Evolutionary conservation across 2,888 invertebrate species (phyloP), one percentile per base, ranked within the genome.

Genomic region (Cheilosia soror): DNA sequence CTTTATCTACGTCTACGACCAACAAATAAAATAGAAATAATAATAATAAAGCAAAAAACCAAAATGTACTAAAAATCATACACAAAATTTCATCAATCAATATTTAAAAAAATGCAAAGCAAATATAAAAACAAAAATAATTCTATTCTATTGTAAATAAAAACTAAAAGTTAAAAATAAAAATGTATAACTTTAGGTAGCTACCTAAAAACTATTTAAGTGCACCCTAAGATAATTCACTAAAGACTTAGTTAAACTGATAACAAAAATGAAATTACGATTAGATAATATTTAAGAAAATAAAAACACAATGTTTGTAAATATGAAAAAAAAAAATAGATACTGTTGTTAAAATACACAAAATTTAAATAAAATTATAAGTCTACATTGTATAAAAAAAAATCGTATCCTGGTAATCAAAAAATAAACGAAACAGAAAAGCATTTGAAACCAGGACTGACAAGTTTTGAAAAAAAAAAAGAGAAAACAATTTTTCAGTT

Each of bases 41-140:
- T 11, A 53, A 62, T 49, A 15, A 37, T 37, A 66, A 40, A 20
- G 80, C 72, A 87, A 40, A 87, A 81, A 87, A 60, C 87, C 62
- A 88, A 88, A 88, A 88, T 88, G 87, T 87, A 89, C 87, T 86
- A 86, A 88, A 87, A 65, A 81, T 40, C 87, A 87, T 40, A 81
- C 20, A 75, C 40, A 81, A 42, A 62, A 68, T 47, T 69, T 88
- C 87, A 89, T 87, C 87, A 87, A 87, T 71, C 66, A 75, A 63
- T 75, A 78, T 57, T 44, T 27, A 29, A 69, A 62, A 72, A 49
- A 68, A 72, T 73, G 42, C 33, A 5, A 58, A 51, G 37, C 7
- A 42, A 75, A 65, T 57, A 60, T 20, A 65, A 49, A 49, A 57
- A 65, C 79, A 25, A 53, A 55, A 55, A 53, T 5, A n/a, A 55